These are phyloP conservation scores for Torymus aiolomorphi DNA, from an alignment of 2,888 invertebrate species.

Conservation along the genomic window DNA sequence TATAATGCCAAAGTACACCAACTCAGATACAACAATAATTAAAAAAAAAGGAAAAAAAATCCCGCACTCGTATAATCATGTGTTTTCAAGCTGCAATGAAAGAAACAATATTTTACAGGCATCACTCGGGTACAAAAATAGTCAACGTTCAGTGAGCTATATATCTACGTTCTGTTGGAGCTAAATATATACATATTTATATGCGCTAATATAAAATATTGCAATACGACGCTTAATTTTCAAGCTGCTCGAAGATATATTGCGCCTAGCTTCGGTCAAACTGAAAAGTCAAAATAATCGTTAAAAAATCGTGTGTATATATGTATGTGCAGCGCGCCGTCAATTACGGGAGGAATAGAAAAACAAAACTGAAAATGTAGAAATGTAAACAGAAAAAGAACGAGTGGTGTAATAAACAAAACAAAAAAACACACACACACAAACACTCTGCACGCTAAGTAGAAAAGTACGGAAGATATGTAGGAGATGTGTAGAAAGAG, in stretches of 20 bases:
- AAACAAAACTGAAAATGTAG: neutral
- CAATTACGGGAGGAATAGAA: neutral
- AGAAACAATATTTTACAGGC: conserved; percentile 33
- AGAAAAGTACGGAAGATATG: neutral
- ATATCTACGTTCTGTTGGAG: conserved; percentile 27
- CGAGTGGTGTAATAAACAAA: neutral
- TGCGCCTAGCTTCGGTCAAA: conserved; percentile 14
- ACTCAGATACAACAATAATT: conserved; percentile 16
- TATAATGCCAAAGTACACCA: conserved; percentile 29
- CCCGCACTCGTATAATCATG: conserved; percentile 39
- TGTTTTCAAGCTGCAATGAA: conserved; percentile 45
- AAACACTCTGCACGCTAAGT: neutral
- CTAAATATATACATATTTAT: conserved; percentile 16
- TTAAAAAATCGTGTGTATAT: neutral
- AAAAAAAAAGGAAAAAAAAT: conserved; percentile 33
- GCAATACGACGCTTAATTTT: neutral
- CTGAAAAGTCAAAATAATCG: conserved; percentile 42
- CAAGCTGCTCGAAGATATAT: conserved; percentile 34
- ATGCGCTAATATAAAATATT: neutral
- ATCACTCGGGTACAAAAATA: conserved; percentile 16
- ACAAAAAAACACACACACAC: neutral
- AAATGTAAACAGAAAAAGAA: conserved; percentile 1
- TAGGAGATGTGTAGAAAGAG: conserved; percentile 7
- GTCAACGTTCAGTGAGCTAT: conserved; percentile 14
- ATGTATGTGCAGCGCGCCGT: neutral